Percentiles rank a stretch among this genome's conserved stretches.
Evolutionary conservation across 2,113 vertebrate species (phyloP).

Genomic region (Silurus meridionalis): DNA sequence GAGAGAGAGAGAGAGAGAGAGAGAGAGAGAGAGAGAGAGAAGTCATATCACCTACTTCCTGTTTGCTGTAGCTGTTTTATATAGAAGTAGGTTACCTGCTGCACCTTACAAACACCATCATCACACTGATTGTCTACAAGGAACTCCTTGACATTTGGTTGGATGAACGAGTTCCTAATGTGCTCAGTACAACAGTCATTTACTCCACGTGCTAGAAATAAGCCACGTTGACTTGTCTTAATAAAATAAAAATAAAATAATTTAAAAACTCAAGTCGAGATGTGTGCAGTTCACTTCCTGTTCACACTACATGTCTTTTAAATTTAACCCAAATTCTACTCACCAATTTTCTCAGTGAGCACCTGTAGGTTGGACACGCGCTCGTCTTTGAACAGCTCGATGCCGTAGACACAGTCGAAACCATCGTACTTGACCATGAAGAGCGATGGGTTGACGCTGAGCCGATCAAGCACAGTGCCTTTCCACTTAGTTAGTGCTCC

Average conservation of each 20-base stretch:
- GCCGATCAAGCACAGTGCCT: conserved; percentile 78
- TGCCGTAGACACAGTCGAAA: conserved; percentile 80
- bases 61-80: neutral
- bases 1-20: too few species aligned
- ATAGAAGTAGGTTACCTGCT: neutral
- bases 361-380: conserved; percentile 77
- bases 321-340: conserved; percentile 48
- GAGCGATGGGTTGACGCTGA: conserved; percentile 73
- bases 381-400: conserved; percentile 79
- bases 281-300: conserved; percentile 34
- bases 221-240: neutral
- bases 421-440: conserved; percentile 82
- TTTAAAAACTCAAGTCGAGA: neutral
- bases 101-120: neutral
- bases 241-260: too few species aligned
- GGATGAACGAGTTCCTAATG: neutral
- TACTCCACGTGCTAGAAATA: neutral
- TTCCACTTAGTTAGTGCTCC: conserved; percentile 79
- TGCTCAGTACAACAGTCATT: neutral
- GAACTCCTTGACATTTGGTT: neutral
- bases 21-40: too few species aligned
- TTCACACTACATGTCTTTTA: conserved; percentile 6
- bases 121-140: neutral
- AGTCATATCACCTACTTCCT: neutral
- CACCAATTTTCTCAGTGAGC: conserved; percentile 77